Evolutionary conservation across 2,113 vertebrate species (phyloP), one percentile per base, ranked within the genome.

Genomic region (Pollachius pollachius): DNA sequence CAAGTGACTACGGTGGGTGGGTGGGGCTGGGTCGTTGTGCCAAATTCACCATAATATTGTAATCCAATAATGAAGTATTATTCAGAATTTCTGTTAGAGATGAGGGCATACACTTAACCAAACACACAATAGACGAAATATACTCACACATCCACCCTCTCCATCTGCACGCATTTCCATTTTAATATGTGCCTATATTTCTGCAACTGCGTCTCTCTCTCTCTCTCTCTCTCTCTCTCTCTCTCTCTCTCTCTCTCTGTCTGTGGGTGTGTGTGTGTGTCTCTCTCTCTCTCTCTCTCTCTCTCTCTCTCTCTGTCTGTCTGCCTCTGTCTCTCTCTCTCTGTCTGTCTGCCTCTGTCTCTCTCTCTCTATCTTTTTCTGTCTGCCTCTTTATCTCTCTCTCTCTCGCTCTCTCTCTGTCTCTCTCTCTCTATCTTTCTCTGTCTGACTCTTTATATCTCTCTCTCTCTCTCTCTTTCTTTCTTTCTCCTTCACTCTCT

Each of bases 171-270:
- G 64, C 41, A 85, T 85, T 85, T 85, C 81, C 75, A 84, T 81
- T 76, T 85, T 78, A 81, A 87, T 81, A 68, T 56, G 58, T 84
- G 68, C 62, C 77, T 61, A 70, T 64, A 58, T 71, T 70, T 62
- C 67, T 6, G 62, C 76, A 4, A 41, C 5, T 41, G 37, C 4
- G 37, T 72, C 69, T 68, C 60, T 76, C 70, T 78, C 79, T 81
- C 76, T 76, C 84, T 81, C 68, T 52, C 67, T 60, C 27, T 77
- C 54, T 86, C 21, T 23, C 21, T 23, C 21, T 23, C 21, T 23
- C 21, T 23, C 21, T 23, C 21, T 23, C 21, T 23, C 21, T 23
- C 21, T 23, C 21, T 23, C 21, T 23, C 21, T 23, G 1, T 23
- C 21, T n/a, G n/a, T n/a, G n/a, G n/a, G n/a, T n/a, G n/a, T n/a